Evolutionary conservation across 2,797 vertebrate genomes (phyloP).

Genomic region (Anolis apletophallus): DNA sequence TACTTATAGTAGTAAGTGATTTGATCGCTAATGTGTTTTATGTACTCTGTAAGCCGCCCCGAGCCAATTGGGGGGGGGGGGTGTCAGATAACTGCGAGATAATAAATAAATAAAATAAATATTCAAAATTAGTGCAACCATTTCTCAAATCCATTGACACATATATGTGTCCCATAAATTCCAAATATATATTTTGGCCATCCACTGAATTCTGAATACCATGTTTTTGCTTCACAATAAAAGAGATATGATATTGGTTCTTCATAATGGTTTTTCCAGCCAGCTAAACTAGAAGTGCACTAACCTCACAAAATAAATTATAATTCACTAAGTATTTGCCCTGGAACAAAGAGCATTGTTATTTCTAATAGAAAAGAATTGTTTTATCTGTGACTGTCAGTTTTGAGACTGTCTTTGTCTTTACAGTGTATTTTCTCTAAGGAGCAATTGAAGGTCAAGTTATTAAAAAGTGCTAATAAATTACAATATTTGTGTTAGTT

Average conservation of each 20-base stretch:
- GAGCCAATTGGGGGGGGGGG: too few relatives aligned
- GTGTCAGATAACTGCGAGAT: too few relatives aligned
- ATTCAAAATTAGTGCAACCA: too few relatives aligned
- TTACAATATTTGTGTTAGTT: slow-evolving; percentile 67
- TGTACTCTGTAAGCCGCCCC: too few relatives aligned
- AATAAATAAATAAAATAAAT: too few relatives aligned
- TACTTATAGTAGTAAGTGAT: too few relatives aligned
- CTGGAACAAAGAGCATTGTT: slow-evolving; percentile 26
- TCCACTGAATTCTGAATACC: slow-evolving; percentile 21
- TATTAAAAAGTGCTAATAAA: slow-evolving; percentile 67
- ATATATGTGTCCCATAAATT: neutral
- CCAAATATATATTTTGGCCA: slow-evolving; percentile 22
- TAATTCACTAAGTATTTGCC: slow-evolving; percentile 7
- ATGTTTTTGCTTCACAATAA: slow-evolving; percentile 38
- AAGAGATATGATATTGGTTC: slow-evolving; percentile 6
- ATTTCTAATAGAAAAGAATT: slow-evolving; percentile 33
- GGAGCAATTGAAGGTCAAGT: slow-evolving; percentile 60
- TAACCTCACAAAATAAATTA: slow-evolving; percentile 38
- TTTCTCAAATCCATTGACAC: neutral
- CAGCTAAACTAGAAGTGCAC: slow-evolving; percentile 26
- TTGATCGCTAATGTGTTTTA: too few relatives aligned
- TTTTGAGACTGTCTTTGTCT: slow-evolving; percentile 68
- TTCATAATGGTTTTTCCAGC: slow-evolving; percentile 24
- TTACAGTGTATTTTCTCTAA: slow-evolving; percentile 47
- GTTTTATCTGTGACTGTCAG: slow-evolving; percentile 47